A percentile compares a stretch with the other conserved stretches of the same genome.
Conservation (phyloP, 2,113 vertebrate species). For the Chrysochloris asiatica region DNA sequence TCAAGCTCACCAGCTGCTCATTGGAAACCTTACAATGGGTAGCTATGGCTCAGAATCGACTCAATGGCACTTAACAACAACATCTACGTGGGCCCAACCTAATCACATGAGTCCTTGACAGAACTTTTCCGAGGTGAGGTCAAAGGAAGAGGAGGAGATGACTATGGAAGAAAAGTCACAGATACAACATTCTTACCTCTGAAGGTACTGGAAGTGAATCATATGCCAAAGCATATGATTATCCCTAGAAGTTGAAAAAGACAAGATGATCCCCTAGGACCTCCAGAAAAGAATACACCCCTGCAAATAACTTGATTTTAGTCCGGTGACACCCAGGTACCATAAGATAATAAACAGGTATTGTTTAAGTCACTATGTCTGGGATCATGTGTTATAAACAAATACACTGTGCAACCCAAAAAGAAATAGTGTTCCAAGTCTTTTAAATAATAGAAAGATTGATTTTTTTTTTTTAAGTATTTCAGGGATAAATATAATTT, state of each 20-base stretch:
- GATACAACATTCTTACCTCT: background rate
- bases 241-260: background rate
- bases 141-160: background rate
- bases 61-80: no score
- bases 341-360: background rate
- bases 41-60: no score
- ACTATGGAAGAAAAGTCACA: background rate
- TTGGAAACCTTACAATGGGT: no score
- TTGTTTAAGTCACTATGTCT: background rate
- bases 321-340: background rate
- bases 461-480: background rate
- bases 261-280: background rate
- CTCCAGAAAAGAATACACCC: background rate
- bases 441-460: background rate
- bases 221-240: background rate
- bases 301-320: background rate
- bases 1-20: no score
- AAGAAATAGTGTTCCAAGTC: background rate
- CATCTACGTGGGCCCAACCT: background rate
- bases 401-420: background rate
- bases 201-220: background rate
- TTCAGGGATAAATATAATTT: constrained; percentile 54
- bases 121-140: background rate
- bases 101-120: background rate
- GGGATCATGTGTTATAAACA: background rate